Evolutionary conservation across 2,888 invertebrate genomes (phyloP).

Genomic region (Cataglyphis rosenhaueri): DNA sequence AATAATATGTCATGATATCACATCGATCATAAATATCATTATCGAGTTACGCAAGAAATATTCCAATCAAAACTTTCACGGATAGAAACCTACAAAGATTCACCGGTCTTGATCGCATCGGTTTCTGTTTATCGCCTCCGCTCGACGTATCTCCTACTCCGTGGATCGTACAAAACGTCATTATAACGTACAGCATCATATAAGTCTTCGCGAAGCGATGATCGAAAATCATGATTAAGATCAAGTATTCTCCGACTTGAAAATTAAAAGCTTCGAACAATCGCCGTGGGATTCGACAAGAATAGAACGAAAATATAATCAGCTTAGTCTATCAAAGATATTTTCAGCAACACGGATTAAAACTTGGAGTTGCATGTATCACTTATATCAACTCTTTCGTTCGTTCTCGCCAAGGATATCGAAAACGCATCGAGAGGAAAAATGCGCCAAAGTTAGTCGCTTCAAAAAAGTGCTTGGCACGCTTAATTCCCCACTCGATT

Average conservation of each 20-base stretch:
- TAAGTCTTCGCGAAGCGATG: not conserved
- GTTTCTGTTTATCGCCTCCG: not conserved
- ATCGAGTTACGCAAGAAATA: not conserved
- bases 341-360: not conserved
- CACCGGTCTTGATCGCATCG: constrained; percentile 68
- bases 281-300: not conserved
- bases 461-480: not conserved
- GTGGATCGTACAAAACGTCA: not conserved
- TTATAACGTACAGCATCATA: constrained; percentile 18
- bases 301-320: not conserved
- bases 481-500: constrained; percentile 12
- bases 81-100: constrained; percentile 76
- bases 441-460: not conserved
- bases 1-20: not conserved
- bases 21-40: constrained; percentile 15
- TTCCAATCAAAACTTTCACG: not conserved
- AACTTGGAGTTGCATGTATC: constrained; percentile 2
- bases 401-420: not conserved
- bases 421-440: constrained; percentile 2
- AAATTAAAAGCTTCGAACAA: not conserved
- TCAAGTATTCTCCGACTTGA: not conserved
- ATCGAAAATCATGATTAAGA: constrained; percentile 28
- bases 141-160: not conserved
- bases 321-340: not conserved
- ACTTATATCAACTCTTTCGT: constrained; percentile 9